Evolutionary conservation across 2,888 invertebrate species (phyloP), one percentile per base, ranked within the genome.

Genomic region (Mellilla xanthometata): DNA sequence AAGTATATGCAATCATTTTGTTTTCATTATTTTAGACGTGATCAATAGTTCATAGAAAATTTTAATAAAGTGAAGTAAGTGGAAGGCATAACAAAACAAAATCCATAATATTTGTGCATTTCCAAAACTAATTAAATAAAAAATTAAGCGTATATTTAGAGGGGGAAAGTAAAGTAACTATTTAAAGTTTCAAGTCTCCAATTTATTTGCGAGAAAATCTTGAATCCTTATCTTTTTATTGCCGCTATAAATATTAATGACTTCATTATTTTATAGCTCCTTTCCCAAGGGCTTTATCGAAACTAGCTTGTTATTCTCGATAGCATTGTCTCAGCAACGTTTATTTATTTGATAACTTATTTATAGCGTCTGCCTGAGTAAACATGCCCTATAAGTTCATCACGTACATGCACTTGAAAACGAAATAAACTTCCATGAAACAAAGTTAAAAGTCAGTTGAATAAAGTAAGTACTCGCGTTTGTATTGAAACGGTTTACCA

Each of bases 291-390:
- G 36, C 26, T 35, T 36, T 3, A 5, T 5, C 8, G 12, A 28
- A 34, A 22, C 29, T 19, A 12, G 43, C 36, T 34, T 4, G 11
- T 15, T 23, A 29, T 23, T 23, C 23, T 8, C n/a, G 29, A 41
- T 34, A 41, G 23, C 33, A 41, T 34, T 41, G 28, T 34, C 29
- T 29, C 6, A 19, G 10, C 30, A 15, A 31, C 12, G 9, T 36
- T 33, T 23, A 43, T 44, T 44, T 38, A 33, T 38, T 38, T 38
- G 38, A 43, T 32, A 10, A 7, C 4, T 23, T 38, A 38, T 38
- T 28, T 32, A 36, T 31, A 23, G 23, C 7, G 12, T 23, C n/a
- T n/a, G n/a, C n/a, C n/a, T 12, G 12, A 30, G 27, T 33, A 28
- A 39, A 39, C 29, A 29, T 22, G 24, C 9, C 22, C n/a, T 39